These are phyloP conservation scores for Tachina fera DNA, from an alignment of 2,888 invertebrate species.

Conservation along the genomic window DNA sequence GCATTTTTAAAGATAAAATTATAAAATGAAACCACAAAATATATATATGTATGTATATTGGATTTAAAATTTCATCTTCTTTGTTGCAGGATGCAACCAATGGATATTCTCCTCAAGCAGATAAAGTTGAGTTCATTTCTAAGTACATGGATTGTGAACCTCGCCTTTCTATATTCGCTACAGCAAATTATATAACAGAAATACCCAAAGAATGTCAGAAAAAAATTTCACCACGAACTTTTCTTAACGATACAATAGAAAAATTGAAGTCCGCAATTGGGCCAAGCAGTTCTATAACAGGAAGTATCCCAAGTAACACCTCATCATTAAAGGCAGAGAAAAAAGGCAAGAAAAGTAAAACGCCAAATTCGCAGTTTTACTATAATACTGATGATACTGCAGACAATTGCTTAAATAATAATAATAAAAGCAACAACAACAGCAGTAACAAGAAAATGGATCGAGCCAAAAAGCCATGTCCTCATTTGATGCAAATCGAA, in stretches of 20 bases:
- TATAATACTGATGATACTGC: conserved; percentile 39
- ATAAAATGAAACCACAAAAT: neutral
- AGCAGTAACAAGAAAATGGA: conserved; percentile 57
- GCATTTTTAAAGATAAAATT: too few species aligned
- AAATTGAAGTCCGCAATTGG: conserved; percentile 75
- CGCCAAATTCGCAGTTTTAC: conserved; percentile 73
- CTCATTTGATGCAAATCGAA: conserved; percentile 59
- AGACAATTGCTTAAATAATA: conserved; percentile 21
- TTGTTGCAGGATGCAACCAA: conserved; percentile 76
- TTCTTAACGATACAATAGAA: conserved; percentile 76
- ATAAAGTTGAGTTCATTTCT: conserved; percentile 74
- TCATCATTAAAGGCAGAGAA: conserved; percentile 60
- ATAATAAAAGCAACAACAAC: conserved; percentile 11
- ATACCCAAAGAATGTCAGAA: conserved; percentile 74
- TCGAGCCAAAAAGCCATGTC: conserved; percentile 42
- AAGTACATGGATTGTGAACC: conserved; percentile 77
- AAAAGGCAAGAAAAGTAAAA: conserved; percentile 67
- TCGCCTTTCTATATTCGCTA: conserved; percentile 75
- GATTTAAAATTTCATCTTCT: neutral
- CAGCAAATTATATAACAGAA: conserved; percentile 77
- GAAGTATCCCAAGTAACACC: conserved; percentile 12
- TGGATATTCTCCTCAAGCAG: conserved; percentile 78
- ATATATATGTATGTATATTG: neutral
- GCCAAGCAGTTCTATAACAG: conserved; percentile 58
- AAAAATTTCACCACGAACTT: conserved; percentile 75